A percentile compares a stretch with the other conserved stretches of the same genome.
Conservation (phyloP, 2,797 vertebrate genomes). For the Bradypus variegatus region DNA sequence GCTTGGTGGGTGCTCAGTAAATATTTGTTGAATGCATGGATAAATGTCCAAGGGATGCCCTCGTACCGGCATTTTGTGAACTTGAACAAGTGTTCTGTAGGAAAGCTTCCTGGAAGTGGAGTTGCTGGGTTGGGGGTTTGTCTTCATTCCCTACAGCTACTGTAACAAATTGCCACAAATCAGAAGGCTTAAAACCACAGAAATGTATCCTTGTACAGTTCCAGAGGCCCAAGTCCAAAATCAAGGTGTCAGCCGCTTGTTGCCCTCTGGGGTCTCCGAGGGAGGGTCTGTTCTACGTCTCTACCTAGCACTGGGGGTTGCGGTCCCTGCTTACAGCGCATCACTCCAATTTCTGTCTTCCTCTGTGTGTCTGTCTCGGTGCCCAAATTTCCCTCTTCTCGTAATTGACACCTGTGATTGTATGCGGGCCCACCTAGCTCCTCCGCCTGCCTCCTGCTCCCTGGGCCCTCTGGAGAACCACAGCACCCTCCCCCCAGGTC, state of each 20-base stretch:
- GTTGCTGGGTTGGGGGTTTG: neutral
- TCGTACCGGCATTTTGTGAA: neutral
- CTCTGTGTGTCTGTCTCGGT: too few relatives aligned
- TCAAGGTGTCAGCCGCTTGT: too few relatives aligned
- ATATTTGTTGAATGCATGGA: neutral
- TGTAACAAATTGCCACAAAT: too few relatives aligned
- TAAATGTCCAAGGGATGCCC: neutral
- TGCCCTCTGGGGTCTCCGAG: too few relatives aligned
- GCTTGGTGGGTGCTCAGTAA: neutral
- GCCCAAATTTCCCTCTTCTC: too few relatives aligned
- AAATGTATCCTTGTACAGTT: too few relatives aligned
- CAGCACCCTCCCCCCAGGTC: neutral
- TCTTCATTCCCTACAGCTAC: neutral
- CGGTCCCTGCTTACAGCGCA: too few relatives aligned
- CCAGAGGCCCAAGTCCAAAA: too few relatives aligned
- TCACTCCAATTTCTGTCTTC: too few relatives aligned
- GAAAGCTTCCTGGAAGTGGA: neutral
- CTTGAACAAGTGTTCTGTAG: neutral
- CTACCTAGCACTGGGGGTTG: too few relatives aligned
- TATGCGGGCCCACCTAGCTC: accelerated
- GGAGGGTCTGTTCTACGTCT: too few relatives aligned
- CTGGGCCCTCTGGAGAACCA: neutral
- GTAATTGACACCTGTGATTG: neutral
- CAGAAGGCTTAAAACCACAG: neutral
- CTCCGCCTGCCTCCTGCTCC: accelerated